Conservation (phyloP, 2,797 vertebrate species). For the Bryconaethiops microstoma region DNA sequence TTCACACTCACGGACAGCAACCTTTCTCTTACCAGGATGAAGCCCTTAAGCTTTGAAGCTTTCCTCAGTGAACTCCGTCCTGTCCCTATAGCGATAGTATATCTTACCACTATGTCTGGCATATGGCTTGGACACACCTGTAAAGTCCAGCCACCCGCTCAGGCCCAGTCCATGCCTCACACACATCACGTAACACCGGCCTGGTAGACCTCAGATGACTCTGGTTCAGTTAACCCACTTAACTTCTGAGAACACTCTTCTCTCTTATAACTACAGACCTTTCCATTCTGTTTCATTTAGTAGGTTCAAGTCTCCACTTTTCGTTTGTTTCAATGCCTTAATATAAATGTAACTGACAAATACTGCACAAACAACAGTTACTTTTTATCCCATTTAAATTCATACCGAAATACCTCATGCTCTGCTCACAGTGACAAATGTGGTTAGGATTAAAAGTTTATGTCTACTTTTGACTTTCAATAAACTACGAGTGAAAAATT, state of each 20-base stretch:
- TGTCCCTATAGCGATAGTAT: neutral
- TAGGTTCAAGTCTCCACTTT: too few species aligned
- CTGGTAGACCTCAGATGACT: slow-evolving; percentile 21
- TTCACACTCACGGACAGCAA: neutral
- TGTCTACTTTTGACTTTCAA: neutral
- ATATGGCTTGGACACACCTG: slow-evolving; percentile 39
- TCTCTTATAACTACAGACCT: neutral
- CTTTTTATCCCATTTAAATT: neutral
- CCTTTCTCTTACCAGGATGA: neutral
- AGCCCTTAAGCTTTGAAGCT: neutral
- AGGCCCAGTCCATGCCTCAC: slow-evolving; percentile 48
- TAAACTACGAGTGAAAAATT: neutral
- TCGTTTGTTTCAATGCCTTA: too few species aligned
- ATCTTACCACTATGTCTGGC: neutral
- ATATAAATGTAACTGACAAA: too few species aligned
- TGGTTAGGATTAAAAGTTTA: neutral
- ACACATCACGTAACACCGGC: slow-evolving; percentile 58
- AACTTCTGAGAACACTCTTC: neutral
- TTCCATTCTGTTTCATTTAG: too few species aligned
- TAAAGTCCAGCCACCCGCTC: slow-evolving; percentile 63
- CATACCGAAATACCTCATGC: neutral
- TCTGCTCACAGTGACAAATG: neutral
- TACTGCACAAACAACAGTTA: too few species aligned
- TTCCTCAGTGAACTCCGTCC: neutral
- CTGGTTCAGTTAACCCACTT: too few species aligned